Percentiles rank a stretch among this genome's conserved stretches.
phyloP scores from a whole-genome alignment of 2,888 invertebrate species.

The Biston betularia region DNA sequence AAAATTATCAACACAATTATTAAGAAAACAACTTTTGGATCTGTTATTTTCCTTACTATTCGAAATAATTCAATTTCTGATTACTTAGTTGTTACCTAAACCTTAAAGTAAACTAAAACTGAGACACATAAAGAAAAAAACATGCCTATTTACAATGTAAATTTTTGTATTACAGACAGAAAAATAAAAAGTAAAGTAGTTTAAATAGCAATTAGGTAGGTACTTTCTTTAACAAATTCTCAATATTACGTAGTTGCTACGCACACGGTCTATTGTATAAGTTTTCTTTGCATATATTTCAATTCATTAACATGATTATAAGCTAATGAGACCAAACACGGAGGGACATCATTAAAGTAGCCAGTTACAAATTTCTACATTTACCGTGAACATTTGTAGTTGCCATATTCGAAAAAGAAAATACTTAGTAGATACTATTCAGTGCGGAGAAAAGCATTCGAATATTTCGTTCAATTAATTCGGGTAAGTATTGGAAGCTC shows the following conservation, averaged over 20 bases:
- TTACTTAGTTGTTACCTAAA: too few relatives aligned
- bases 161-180: too few relatives aligned
- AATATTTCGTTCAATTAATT: conserved; percentile 15
- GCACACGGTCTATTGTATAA: conserved; percentile 24
- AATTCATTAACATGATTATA: conserved; percentile 42
- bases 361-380: background rate
- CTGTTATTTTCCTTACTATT: background rate
- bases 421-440: too few relatives aligned
- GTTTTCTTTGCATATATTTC: conserved; percentile 45
- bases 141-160: too few relatives aligned
- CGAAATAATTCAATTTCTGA: background rate
- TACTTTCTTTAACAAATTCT: conserved; percentile 23
- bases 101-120: too few relatives aligned
- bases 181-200: background rate
- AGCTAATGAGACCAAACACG: conserved; percentile 25
- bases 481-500: conserved; percentile 19
- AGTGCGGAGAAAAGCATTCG: background rate
- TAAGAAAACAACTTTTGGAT: conserved; percentile 11
- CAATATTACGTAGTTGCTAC: conserved; percentile 21
- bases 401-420: too few relatives aligned
- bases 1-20: conserved; percentile 16
- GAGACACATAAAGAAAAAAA: too few relatives aligned
- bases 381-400: too few relatives aligned
- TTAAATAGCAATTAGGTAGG: conserved; percentile 2
- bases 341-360: conserved; percentile 19